Evolutionary conservation across 1,140 invertebrate genomes (phyloP).

Genomic region (Sinella curviseta): DNA sequence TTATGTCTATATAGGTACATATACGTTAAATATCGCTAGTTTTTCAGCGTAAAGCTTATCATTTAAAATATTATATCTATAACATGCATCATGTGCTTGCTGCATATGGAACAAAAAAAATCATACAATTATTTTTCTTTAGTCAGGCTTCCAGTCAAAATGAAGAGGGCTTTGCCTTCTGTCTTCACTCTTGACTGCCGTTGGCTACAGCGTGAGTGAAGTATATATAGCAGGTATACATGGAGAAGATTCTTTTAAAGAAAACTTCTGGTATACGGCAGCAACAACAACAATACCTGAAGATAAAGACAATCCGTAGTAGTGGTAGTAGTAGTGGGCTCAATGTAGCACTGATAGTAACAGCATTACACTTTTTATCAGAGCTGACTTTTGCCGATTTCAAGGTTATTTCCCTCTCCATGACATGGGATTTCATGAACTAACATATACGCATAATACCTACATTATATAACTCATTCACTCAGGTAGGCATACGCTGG

Average conservation of each 20-base stretch:
- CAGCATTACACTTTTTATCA: background rate
- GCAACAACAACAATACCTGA: too few relatives aligned
- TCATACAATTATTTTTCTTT: background rate
- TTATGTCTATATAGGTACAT: too few relatives aligned
- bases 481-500: too few relatives aligned
- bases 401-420: slow-evolving; percentile 26
- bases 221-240: background rate
- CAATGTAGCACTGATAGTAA: too few relatives aligned
- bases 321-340: too few relatives aligned
- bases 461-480: background rate
- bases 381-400: background rate
- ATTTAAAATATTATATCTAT: too few relatives aligned
- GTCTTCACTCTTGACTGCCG: background rate
- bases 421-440: slow-evolving; percentile 21
- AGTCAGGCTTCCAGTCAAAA: background rate
- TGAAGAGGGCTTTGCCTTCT: background rate
- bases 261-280: too few relatives aligned
- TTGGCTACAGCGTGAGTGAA: background rate
- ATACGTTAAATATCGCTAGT: too few relatives aligned
- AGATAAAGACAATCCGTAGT: too few relatives aligned
- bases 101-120: background rate
- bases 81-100: too few relatives aligned
- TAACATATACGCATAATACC: slow-evolving; percentile 21
- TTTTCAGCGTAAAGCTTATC: too few relatives aligned
- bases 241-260: background rate